Base-by-base conservation (phyloP, 2,797 vertebrate genomes). In the Tiaroga cobitis region DNA sequence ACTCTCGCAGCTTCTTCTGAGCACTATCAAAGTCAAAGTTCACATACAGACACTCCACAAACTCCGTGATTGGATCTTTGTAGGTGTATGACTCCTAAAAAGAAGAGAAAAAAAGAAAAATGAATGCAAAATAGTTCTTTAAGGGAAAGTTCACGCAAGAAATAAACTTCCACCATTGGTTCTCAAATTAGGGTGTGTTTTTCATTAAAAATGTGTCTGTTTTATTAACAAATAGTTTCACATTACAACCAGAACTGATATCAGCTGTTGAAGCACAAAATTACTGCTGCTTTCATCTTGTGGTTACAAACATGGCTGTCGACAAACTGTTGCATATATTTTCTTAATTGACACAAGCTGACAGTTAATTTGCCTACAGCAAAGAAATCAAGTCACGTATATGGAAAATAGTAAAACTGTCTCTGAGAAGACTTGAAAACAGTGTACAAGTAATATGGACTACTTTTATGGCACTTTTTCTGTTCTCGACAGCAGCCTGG, bases 1-100 rank as follows among this genome's bases (percentile, higher is more conserved):
- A 99, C 91, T 99, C 97, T 87, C 98, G 94, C 87, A 99, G 95
- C 85, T 99, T 99, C 94, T 96, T 99, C 95, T 99, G 98, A 32
- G 98, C 98, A 2, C 98, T 96, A 94, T 99, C 98, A 19, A 99
- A 99, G 94, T 99, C 97, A 88, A 99, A 99, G 91, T 99, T 98
- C 85, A 99, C 98, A 0, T 99, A 99, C 21, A 99, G 95, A 82
- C 98, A 99, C 93, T 99, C 98, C 92, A 98, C 97, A 92, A 99
- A 99, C 91, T 99, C 98, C 4, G 98, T 99, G 89, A 99, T 99
- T 74, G 98, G 97, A 88, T 99, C 98, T 91, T 97, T 97, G 90
- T 99, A 99, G 0, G 98, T 99, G 89, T 99, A 99, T 2, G 98
- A 99, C 89, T 99, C 98, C 97, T 99, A 72, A 70, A 81, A 82